Evolutionary conservation across 2,888 invertebrate genomes (phyloP).

Genomic region (Heliconius ismenius): DNA sequence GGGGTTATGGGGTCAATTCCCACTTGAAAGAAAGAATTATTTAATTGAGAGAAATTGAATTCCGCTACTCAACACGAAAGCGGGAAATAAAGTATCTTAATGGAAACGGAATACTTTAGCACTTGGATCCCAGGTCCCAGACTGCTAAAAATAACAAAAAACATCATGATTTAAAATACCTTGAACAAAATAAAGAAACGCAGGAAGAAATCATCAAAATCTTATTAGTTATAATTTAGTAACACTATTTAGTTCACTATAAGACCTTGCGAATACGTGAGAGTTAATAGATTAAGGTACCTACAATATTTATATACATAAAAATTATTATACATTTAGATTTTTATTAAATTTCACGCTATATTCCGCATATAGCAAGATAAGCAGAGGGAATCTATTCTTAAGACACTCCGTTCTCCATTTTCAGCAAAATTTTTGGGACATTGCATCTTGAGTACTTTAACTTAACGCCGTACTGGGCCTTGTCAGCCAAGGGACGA

Average conservation of each 20-base stretch:
- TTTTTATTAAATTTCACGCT: too few species aligned
- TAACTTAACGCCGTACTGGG: too few species aligned
- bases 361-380: too few species aligned
- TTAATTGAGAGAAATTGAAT: not conserved
- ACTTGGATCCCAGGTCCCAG: not conserved
- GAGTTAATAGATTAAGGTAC: not conserved
- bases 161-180: not conserved
- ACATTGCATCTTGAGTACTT: too few species aligned
- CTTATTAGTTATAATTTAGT: not conserved
- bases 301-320: not conserved
- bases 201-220: not conserved
- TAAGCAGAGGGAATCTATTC: too few species aligned
- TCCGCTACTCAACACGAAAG: not conserved
- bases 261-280: not conserved
- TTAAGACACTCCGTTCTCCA: too few species aligned
- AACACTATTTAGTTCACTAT: not conserved
- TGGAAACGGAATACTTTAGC: not conserved
- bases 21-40: not conserved
- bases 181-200: not conserved
- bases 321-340: not conserved
- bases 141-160: too few species aligned
- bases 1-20: not conserved
- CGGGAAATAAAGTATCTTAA: not conserved
- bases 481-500: too few species aligned
- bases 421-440: too few species aligned